Evolutionary conservation across 2,797 vertebrate genomes (phyloP), one percentile per base, ranked within the genome.

Genomic region (Fringilla coelebs): DNA sequence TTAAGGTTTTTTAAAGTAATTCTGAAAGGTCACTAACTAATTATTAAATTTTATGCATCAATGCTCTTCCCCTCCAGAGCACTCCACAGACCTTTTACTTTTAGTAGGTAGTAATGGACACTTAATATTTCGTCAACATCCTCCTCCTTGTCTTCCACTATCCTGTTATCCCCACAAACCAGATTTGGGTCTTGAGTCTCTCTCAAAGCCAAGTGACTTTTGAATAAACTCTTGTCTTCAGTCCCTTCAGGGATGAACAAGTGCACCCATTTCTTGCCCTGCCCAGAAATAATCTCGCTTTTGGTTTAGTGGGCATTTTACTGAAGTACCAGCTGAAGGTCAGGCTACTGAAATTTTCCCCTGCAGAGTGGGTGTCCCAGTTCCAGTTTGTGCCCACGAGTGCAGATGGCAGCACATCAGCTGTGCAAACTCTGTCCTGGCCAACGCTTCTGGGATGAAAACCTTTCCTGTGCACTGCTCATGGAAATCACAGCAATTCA

Each of bases 1-100:
- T 51, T 52, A 26, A 16, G 54, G 17, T 70, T 90, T 86, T 92
- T 67, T 28, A 38, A 92, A 89, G 65, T 73, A 31, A 48, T 52
- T 60, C 46, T 71, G 54, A 94, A 91, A 96, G 87, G 75, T 85
- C 84, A 79, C 40, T 87, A 43, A 87, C 34, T 67, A 66, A 73
- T 77, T 85, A 70, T 55, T 73, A 71, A 20, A 34, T 80, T 52
- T 77, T 52, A 70, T 55, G 41, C 84, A 67, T 71, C 63, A 34
- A 51, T 68, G 45, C 28, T 24, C 32, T 73, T 87, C 41, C 1
- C 2, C 67, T 84, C 46, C 25, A 79, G 70, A 62, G 40, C n/a
- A 3, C 43, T 51, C 46, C 25, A 15, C 46, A 73, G 71, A 48
- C 34, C 13, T 76, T 74, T 61, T 24, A 24, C 40, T 52, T 91